Evolutionary conservation across 2,113 vertebrate genomes (phyloP).

Genomic region (Rhinogobius similis): DNA sequence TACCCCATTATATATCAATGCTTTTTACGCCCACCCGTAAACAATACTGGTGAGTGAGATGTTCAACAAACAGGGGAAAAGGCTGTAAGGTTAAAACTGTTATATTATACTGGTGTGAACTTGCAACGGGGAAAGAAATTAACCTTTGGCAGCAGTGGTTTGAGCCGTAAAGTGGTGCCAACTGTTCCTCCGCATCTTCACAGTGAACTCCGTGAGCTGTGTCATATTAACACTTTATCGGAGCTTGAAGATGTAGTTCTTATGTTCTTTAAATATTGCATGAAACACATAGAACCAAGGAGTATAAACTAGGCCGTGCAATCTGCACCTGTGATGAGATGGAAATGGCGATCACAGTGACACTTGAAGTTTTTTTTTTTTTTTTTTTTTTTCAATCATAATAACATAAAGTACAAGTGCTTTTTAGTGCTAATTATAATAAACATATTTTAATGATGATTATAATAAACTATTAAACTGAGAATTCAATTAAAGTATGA

Average conservation of each 20-base stretch:
- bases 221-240: not conserved
- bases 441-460: too few species aligned
- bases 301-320: too few species aligned
- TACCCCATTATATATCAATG: conserved; percentile 72
- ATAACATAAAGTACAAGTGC: too few species aligned
- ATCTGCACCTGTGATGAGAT: too few species aligned
- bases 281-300: too few species aligned
- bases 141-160: conserved; percentile 47
- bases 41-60: conserved; percentile 68
- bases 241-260: not conserved
- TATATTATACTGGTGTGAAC: conserved; percentile 44
- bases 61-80: conserved; percentile 45
- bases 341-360: not conserved
- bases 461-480: too few species aligned
- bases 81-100: conserved; percentile 37
- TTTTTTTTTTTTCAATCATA: too few species aligned
- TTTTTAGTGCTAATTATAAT: too few species aligned
- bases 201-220: not conserved
- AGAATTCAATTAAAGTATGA: too few species aligned
- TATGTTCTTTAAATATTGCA: not conserved
- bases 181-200: conserved; percentile 12
- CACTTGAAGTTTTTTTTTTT: too few species aligned
- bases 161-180: conserved; percentile 8
- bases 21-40: conserved; percentile 69
- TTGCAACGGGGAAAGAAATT: conserved; percentile 42